phyloP scores from a whole-genome alignment of 1,140 invertebrate genomes.

The Phocides pigmalion region DNA sequence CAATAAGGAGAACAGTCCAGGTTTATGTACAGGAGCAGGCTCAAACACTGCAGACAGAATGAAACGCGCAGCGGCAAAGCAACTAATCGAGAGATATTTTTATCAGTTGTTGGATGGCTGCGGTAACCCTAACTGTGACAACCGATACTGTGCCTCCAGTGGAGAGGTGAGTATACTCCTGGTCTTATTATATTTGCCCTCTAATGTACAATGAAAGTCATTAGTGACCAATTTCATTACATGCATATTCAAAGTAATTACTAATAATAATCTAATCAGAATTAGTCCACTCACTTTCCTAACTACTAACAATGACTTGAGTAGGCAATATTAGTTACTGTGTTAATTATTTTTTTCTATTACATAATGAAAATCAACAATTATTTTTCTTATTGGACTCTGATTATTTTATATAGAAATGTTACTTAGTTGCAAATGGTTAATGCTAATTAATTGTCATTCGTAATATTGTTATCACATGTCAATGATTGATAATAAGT shows the following conservation, averaged over 20 bases:
- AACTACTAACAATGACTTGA: too few species aligned
- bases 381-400: too few species aligned
- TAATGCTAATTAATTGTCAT: too few species aligned
- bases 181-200: not conserved
- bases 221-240: not conserved
- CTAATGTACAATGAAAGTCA: not conserved
- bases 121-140: constrained; percentile 92
- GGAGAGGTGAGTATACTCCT: constrained; percentile 86
- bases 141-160: constrained; percentile 95
- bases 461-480: too few species aligned
- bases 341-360: too few species aligned
- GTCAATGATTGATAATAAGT: too few species aligned
- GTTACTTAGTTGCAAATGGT: too few species aligned
- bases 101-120: constrained; percentile 96
- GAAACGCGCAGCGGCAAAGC: constrained; percentile 94
- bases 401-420: too few species aligned
- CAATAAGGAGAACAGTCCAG: constrained; percentile 55
- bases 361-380: too few species aligned
- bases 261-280: not conserved
- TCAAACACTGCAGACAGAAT: constrained; percentile 85
- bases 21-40: constrained; percentile 62
- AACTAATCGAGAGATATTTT: constrained; percentile 96
- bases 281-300: too few species aligned
- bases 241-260: not conserved
- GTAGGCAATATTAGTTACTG: too few species aligned